Evolutionary conservation across 2,888 invertebrate species (phyloP).

Genomic region (Drosophila silvestris): DNA sequence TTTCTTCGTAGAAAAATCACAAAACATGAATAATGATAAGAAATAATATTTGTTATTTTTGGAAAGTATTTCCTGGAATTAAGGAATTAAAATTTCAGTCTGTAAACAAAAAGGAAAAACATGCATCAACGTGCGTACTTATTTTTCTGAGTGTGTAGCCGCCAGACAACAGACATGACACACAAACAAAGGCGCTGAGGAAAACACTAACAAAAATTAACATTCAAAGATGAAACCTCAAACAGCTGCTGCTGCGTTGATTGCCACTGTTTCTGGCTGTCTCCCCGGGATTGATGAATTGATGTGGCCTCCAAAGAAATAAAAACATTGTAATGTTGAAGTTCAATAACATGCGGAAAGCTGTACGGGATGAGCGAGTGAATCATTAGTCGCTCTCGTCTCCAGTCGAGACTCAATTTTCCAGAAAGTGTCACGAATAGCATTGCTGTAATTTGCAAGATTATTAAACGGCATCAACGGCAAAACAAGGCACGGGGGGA

Average conservation of each 20-base stretch:
- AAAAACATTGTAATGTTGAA: conserved; percentile 27
- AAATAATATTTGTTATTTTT: neutral
- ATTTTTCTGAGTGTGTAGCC: neutral
- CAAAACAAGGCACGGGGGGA: neutral
- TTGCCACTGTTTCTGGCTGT: conserved; percentile 15
- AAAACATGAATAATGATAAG: neutral
- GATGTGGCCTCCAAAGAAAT: conserved; percentile 25
- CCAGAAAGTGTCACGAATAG: conserved; percentile 21
- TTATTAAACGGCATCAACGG: neutral
- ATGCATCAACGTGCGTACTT: neutral
- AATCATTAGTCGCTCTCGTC: conserved; percentile 26
- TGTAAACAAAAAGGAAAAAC: neutral
- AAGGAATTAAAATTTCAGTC: neutral
- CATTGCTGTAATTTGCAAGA: conserved; percentile 10
- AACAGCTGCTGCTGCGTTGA: conserved; percentile 21
- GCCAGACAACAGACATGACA: conserved; percentile 29
- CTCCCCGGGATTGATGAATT: conserved; percentile 19
- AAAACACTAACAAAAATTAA: conserved; percentile 3
- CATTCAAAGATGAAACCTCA: conserved; percentile 12
- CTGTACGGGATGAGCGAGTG: conserved; percentile 9
- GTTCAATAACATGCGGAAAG: conserved; percentile 49
- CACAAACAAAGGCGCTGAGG: neutral
- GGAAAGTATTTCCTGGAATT: neutral
- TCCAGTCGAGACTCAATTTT: neutral
- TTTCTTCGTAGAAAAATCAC: neutral